These are phyloP conservation scores for Eurytoma californica DNA, from an alignment of 2,888 invertebrate species.

Conservation along the genomic window DNA sequence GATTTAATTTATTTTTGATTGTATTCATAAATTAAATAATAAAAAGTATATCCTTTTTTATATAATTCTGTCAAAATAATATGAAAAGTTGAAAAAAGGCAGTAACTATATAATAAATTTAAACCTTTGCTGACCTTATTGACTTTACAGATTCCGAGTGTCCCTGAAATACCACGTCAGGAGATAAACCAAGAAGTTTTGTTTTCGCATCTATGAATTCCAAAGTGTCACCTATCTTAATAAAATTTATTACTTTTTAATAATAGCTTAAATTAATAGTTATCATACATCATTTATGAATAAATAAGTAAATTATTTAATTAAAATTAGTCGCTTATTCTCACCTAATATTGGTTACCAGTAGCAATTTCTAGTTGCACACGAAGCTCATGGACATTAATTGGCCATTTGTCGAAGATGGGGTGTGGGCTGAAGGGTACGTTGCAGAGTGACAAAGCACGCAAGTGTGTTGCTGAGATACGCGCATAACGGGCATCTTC, in stretches of 20 bases:
- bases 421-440: conserved; percentile 69
- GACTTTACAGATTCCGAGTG: conserved; percentile 73
- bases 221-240: too few species aligned
- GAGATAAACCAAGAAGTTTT: conserved; percentile 59
- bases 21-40: too few species aligned
- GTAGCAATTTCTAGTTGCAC: conserved; percentile 40
- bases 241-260: too few species aligned
- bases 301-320: neutral
- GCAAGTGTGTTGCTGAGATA: conserved; percentile 95
- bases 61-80: too few species aligned
- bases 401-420: conserved; percentile 80
- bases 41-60: too few species aligned
- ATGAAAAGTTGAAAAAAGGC: too few species aligned
- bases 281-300: neutral
- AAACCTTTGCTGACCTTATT: conserved; percentile 62
- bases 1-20: too few species aligned
- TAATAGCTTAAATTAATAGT: neutral
- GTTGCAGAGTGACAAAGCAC: conserved; percentile 78
- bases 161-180: conserved; percentile 68
- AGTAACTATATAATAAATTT: too few species aligned
- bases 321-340: neutral
- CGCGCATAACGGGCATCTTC: conserved; percentile 96
- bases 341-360: conserved; percentile 32
- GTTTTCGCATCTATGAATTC: conserved; percentile 18
- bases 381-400: conserved; percentile 76